A percentile compares a stretch with the other conserved stretches of the same genome.
These are phyloP conservation scores for Coelopa frigida DNA, from an alignment of 1,140 invertebrate species.

Conservation along the genomic window DNA sequence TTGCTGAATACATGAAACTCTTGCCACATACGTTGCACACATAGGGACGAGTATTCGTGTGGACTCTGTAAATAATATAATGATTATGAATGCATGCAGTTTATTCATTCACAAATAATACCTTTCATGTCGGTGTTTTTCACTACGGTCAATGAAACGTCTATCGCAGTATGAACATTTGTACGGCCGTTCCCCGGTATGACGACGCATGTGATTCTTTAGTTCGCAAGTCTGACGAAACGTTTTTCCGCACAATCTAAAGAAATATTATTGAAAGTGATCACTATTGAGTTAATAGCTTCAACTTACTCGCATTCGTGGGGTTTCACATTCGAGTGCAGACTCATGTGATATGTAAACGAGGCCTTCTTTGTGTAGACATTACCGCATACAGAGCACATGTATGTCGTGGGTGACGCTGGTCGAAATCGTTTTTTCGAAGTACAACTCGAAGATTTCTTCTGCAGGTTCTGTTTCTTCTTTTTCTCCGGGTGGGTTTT, in stretches of 20 bases:
- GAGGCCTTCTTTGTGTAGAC: constrained; percentile 24
- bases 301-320: constrained; percentile 38
- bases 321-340: constrained; percentile 32
- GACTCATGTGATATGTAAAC: constrained; percentile 28
- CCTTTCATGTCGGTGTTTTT: constrained; percentile 35
- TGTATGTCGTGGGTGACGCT: constrained; percentile 10
- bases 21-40: constrained; percentile 52
- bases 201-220: constrained; percentile 32
- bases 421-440: not conserved
- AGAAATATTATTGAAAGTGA: constrained; percentile 4
- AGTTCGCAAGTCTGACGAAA: constrained; percentile 37
- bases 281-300: not conserved
- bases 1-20: constrained; percentile 50
- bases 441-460: not conserved
- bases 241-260: constrained; percentile 30
- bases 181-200: constrained; percentile 35
- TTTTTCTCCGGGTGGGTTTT: not conserved
- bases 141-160: constrained; percentile 36
- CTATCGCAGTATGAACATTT: constrained; percentile 36
- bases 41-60: constrained; percentile 53
- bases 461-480: constrained; percentile 6
- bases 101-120: constrained; percentile 4
- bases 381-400: constrained; percentile 33
- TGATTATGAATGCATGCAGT: not conserved
- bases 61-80: constrained; percentile 34